Conservation (phyloP, 92 coral and sea anemone species). For the Palythoa caribaeorum region DNA sequence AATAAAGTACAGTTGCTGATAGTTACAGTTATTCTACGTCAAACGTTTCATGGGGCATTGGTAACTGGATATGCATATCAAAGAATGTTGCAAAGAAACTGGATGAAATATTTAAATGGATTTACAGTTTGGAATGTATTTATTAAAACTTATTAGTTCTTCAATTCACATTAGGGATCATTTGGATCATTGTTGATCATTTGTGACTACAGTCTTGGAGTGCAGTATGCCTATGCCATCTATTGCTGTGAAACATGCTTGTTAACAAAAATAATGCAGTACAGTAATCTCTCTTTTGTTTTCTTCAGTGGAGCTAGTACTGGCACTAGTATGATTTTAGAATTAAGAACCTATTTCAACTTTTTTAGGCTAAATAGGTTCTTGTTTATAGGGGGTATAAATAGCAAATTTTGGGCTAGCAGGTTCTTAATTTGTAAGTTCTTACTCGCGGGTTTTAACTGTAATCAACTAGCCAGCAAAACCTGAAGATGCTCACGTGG, state of each 20-base stretch:
- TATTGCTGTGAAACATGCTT: conserved; percentile 39
- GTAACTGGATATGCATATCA: no score
- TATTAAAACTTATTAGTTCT: conserved; percentile 29
- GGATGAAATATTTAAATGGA: no score
- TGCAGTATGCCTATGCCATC: conserved; percentile 34
- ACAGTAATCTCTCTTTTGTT: conserved; percentile 43
- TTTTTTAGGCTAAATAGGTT: no score
- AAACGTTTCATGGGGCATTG: not conserved
- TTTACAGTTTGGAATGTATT: conserved; percentile 27
- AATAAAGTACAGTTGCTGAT: not conserved
- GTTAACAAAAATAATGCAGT: conserved; percentile 46
- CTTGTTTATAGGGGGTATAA: no score
- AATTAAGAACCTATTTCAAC: not conserved
- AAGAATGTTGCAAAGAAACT: no score
- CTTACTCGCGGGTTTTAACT: no score
- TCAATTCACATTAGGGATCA: conserved; percentile 43
- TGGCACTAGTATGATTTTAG: conserved; percentile 18
- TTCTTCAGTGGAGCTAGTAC: conserved; percentile 8
- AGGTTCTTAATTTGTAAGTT: no score
- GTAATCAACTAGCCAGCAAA: no score
- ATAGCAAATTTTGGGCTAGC: no score
- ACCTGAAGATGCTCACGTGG: no score
- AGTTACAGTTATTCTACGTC: not conserved
- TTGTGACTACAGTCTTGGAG: conserved; percentile 29
- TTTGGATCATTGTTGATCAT: conserved; percentile 35